Evolutionary conservation across 2,113 vertebrate genomes (phyloP), one percentile per base, ranked within the genome.

Genomic region (Monopterus albus): DNA sequence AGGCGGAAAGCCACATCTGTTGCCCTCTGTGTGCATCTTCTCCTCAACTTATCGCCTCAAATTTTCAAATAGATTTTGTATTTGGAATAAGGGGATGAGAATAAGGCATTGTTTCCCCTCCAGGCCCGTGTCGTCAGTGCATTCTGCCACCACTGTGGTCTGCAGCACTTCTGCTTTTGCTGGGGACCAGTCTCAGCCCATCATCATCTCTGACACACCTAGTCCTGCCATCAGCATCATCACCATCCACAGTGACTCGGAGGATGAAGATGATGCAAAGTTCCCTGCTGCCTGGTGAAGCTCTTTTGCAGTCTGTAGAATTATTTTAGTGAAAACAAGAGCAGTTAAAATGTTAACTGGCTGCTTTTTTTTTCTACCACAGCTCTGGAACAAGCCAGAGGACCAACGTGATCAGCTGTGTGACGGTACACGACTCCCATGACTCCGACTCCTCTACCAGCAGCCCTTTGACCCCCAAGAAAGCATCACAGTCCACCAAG

Each of bases 211-310:
- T 0, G 97, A 99, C 89, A 99, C 97, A 0, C 97, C 97, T 0
- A 99, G 97, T 83, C 97, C 97, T 0, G 95, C 96, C 0, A 95
- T 98, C 91, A 99, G 96, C 73, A 97, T 99, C 92, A 99, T 99
- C 92, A 99, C 96, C 84, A 99, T 99, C 85, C 95, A 96, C 86
- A 99, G 97, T 2, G 97, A 99, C 92, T 98, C 96, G 0, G 97
- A 99, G 28, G 97, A 99, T 20, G 97, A 99, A 59, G 96, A 97
- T 28, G 96, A 99, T 86, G 95, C 91, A 85, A 98, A 98, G 83
- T 95, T 93, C 71, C 94, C 95, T 23, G 94, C 95, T 63, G 87
- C 87, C 53, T 93, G 93, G 95, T 95, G 83, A n/a, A 79, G 79
- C 38, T 38, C 26, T 21, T 15, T 38, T 40, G 12, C 28, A 18